These are phyloP conservation scores for Gallinago solitaria DNA, from an alignment of 2,797 vertebrate species.

Conservation along the genomic window DNA sequence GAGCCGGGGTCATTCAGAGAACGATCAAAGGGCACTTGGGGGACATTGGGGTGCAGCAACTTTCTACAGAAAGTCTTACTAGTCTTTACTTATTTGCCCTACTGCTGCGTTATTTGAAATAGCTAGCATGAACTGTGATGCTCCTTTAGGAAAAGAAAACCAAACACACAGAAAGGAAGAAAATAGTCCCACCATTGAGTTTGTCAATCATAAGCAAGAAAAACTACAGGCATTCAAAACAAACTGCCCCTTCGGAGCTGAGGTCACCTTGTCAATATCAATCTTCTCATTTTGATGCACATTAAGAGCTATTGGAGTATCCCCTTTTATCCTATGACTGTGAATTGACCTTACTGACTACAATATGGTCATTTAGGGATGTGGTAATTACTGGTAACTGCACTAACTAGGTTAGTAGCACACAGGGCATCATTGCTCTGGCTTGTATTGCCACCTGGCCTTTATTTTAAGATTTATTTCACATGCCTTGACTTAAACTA, in stretches of 20 bases:
- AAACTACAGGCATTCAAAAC: slow-evolving; percentile 41
- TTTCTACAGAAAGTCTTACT: background rate
- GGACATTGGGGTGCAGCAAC: slow-evolving; percentile 2
- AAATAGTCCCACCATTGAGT: background rate
- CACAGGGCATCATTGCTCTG: slow-evolving; percentile 1
- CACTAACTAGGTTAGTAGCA: slow-evolving; percentile 31
- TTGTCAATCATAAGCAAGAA: background rate
- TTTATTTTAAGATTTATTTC: slow-evolving; percentile 14
- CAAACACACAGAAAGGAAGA: background rate
- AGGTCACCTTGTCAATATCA: slow-evolving; percentile 61
- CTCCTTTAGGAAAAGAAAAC: background rate
- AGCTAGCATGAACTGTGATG: background rate
- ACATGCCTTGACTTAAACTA: background rate
- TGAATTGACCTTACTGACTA: slow-evolving; percentile 57
- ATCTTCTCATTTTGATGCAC: slow-evolving; percentile 47
- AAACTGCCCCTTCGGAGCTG: slow-evolving; percentile 7
- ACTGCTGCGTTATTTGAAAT: background rate
- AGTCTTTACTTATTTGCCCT: background rate
- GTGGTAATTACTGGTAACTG: slow-evolving; percentile 44
- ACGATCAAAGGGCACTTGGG: slow-evolving; percentile 5
- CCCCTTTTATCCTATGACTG: slow-evolving; percentile 43
- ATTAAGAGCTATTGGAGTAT: slow-evolving; percentile 49
- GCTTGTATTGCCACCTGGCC: slow-evolving; percentile 54
- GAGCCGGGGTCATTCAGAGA: slow-evolving; percentile 43
- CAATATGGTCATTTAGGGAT: slow-evolving; percentile 58